Evolutionary conservation across 1,140 invertebrate species (phyloP), one percentile per base, ranked within the genome.

Genomic region (Pseudomyrmex concolor): DNA sequence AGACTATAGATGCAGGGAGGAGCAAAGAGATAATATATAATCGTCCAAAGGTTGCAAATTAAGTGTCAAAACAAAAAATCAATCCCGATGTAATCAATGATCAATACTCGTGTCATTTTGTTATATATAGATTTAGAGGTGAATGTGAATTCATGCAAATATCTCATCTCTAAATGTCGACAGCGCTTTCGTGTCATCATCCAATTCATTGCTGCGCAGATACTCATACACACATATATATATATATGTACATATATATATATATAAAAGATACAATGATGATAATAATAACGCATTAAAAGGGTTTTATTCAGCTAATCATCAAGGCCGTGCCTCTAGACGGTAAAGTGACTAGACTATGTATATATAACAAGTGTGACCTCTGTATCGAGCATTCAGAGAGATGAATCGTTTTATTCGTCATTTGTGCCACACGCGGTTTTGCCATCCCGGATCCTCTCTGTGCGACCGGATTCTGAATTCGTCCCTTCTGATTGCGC

Each of bases 261-360:
- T 25, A 25, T 25, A 25, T 25, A 5, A 25, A 19, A 68, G 51
- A 78, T 64, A 70, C 4, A 77, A 67, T 68, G 51, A 78, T 68
- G 25, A 25, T 25, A 25, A 25, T 25, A 78, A 51, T 57, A 78
- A 78, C 64, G 76, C 76, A 78, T 78, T 51, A 78, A 59, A 59
- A 25, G 64, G 76, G 43, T 70, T 78, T 78, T 78, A 60, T 70
- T 78, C 54, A 66, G 59, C 64, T 70, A 78, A 70, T 67, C 74
- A 62, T 50, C 74, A 64, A 78, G 64, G 64, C 54, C 76, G 64
- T 78, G 76, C 74, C 34, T 66, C 34, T 67, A 77, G 63, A 78
- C 63, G 70, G 57, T 78, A 70, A 68, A 15, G 64, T 78, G 67
- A 78, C 64, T 78, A 67, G 3, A 25, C 25, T 25, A 25, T 25